Percentiles rank a stretch among this genome's conserved stretches.
Evolutionary conservation across 92 coral and sea anemone species (phyloP).

Genomic region (Isaurus tuberculatus): DNA sequence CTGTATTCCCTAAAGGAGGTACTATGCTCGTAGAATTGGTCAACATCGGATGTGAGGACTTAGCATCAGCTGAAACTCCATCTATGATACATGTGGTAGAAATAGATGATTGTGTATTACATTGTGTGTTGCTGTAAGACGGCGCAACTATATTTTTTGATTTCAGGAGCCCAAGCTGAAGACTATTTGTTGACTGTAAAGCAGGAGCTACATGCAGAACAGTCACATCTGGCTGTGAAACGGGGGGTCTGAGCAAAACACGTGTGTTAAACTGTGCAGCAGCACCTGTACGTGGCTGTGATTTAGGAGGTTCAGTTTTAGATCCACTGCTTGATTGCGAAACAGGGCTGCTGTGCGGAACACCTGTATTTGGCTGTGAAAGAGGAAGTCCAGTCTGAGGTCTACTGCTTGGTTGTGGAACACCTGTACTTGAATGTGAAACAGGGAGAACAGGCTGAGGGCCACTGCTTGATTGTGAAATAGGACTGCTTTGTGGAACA

Average conservation of each 20-base stretch:
- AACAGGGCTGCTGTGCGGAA: background rate
- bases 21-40: background rate
- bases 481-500: too few relatives aligned
- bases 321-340: background rate
- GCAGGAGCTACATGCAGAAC: background rate
- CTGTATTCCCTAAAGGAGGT: background rate
- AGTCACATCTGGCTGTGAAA: background rate
- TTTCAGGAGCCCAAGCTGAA: background rate
- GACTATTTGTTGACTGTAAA: background rate
- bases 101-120: background rate
- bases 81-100: background rate
- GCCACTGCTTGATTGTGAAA: too few relatives aligned
- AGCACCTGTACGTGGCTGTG: background rate
- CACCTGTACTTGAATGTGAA: too few relatives aligned
- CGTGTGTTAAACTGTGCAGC: background rate
- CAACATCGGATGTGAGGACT: background rate
- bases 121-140: background rate
- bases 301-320: background rate
- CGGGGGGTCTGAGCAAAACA: background rate
- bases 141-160: background rate
- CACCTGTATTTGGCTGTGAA: background rate
- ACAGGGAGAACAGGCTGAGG: too few relatives aligned
- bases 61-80: background rate
- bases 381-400: slow-evolving; percentile 14
- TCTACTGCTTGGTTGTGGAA: background rate